Evolutionary conservation across 2,888 invertebrate species (phyloP), one percentile per base, ranked within the genome.

Genomic region (Autographa gamma): DNA sequence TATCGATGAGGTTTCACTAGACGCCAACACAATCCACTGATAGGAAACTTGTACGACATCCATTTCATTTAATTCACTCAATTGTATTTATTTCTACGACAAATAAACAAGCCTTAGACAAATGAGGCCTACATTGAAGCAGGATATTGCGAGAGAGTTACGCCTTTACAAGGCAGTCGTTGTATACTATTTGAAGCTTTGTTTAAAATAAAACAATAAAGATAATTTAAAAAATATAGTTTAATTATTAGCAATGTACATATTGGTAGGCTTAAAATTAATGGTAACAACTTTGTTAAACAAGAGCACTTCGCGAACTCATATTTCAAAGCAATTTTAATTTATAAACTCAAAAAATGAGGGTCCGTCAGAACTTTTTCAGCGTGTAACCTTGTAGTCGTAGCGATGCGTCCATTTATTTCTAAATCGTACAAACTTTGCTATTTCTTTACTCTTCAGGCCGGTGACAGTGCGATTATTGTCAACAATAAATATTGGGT

Each of bases 381-480:
- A 77, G 48, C 19, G 60, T 0, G 59, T 31, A 5, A 76, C 6
- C 41, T 70, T 38, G 16, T 81, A 82, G 25, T 77, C 70, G 31
- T 77, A 83, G 7, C 75, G 81, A 60, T 86, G 85, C 2, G 81
- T 81, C n/a, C 90, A 79, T 85, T 92, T 93, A 71, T 86, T 94
- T 83, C 85, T 93, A 60, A 95, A 93, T 64, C 80, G 90, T 0
- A 95, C 72, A 60, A 86, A 90, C 79, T 93, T 95, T 1, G 88
- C 81, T 25, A 95, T 81, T 78, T 90, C 89, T 69, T 88, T 92
- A 75, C 95, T 95, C 73, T 90, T 93, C 16, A 94, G 60, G 3
- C 92, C 91, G 0, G 95, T 94, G 0, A 94, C 93, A 0, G 93
- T 94, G 43, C 95, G 87, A 66, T 95, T 95, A 76, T 78, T 92